Evolutionary conservation across 1,140 invertebrate species (phyloP).

Genomic region (Eriocheir sinensis): DNA sequence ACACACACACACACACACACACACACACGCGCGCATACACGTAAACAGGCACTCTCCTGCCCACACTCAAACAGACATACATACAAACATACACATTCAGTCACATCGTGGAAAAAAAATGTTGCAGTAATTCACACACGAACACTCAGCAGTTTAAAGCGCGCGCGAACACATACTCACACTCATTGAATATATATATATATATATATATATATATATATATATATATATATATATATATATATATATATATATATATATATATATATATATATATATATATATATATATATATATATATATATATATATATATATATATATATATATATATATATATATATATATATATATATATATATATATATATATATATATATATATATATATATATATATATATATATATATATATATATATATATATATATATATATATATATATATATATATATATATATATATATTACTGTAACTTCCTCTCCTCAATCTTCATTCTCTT

Average conservation of each 20-base stretch:
- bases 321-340: conserved; percentile 57
- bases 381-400: conserved; percentile 41
- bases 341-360: conserved; percentile 53
- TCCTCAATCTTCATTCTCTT: too few relatives aligned
- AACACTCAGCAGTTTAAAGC: too few relatives aligned
- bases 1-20: too few relatives aligned
- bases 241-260: conserved; percentile 28
- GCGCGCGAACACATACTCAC: too few relatives aligned
- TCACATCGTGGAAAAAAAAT: not conserved
- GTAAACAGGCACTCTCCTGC: too few relatives aligned
- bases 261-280: not conserved
- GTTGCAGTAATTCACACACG: not conserved
- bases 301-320: conserved; percentile 57
- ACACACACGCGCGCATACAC: not conserved
- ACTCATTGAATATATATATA: not conserved
- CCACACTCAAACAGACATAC: too few relatives aligned
- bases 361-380: not conserved
- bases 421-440: conserved; percentile 25
- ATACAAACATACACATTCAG: too few relatives aligned
- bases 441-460: not conserved
- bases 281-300: not conserved
- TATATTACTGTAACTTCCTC: too few relatives aligned
- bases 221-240: conserved; percentile 28
- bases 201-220: conserved; percentile 28
- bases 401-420: conserved; percentile 28